Evolutionary conservation across 2,888 invertebrate species (phyloP).

Genomic region (Mayetiola destructor): DNA sequence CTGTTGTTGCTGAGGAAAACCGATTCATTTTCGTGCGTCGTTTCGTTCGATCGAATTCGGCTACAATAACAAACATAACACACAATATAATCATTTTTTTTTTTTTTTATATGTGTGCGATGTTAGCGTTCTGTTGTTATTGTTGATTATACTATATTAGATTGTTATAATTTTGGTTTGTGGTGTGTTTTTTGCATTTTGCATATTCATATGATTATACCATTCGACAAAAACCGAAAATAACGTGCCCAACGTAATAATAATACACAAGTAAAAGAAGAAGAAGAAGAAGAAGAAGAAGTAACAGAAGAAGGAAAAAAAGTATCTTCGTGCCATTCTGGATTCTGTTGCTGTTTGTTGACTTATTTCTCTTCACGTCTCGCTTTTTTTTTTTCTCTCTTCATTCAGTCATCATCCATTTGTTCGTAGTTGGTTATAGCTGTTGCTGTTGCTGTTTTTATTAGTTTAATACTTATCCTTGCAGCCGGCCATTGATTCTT

Average conservation of each 20-base stretch:
- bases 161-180: neutral
- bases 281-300: too few relatives aligned
- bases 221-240: neutral
- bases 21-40: too few relatives aligned
- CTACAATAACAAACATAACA: neutral
- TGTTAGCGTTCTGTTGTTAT: neutral
- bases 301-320: too few relatives aligned
- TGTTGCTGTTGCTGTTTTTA: constrained; percentile 6
- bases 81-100: neutral
- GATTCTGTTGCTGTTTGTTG: neutral
- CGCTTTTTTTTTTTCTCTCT: neutral
- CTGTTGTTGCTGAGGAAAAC: neutral
- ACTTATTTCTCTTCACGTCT: neutral
- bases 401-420: neutral
- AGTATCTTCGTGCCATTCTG: too few relatives aligned
- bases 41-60: neutral
- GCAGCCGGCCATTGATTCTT: constrained; percentile 14
- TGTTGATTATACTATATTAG: neutral
- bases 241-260: neutral
- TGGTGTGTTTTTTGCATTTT: neutral
- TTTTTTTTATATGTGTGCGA: neutral
- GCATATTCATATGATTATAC: neutral
- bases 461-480: constrained; percentile 12
- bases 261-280: neutral
- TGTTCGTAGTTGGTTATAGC: too few relatives aligned